Percentiles rank a stretch among this genome's conserved stretches.
These are phyloP conservation scores for Nibea coibor DNA, from an alignment of 2,113 vertebrate species.

Conservation along the genomic window DNA sequence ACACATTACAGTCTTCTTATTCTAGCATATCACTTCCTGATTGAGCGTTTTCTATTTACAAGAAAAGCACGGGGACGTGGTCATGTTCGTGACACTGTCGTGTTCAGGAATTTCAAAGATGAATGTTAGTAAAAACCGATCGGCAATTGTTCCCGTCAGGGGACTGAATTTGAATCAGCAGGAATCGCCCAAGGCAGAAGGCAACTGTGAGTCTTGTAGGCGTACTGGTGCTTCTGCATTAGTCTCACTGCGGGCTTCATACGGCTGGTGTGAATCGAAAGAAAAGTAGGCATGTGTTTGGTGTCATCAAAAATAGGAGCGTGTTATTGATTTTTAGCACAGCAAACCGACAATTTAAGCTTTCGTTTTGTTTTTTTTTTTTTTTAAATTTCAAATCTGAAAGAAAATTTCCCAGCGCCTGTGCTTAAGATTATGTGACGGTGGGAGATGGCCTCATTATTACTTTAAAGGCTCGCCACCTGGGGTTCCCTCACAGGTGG, in stretches of 20 bases:
- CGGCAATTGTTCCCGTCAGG: slow-evolving; percentile 31
- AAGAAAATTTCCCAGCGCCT: slow-evolving; percentile 5
- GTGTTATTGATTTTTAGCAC: slow-evolving; percentile 42
- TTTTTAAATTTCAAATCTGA: slow-evolving; percentile 4
- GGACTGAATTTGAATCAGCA: slow-evolving; percentile 45
- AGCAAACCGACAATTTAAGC: slow-evolving; percentile 17
- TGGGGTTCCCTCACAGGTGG: slow-evolving; percentile 60
- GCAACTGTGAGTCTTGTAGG: slow-evolving; percentile 43
- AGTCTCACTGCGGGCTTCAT: slow-evolving; percentile 42
- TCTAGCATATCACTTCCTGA: background rate
- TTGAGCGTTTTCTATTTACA: slow-evolving; percentile 11
- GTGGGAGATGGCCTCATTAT: slow-evolving; percentile 64
- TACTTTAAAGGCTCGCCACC: slow-evolving; percentile 61
- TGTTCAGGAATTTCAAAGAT: slow-evolving; percentile 15
- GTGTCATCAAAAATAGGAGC: slow-evolving; percentile 2
- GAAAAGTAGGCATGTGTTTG: slow-evolving; percentile 25
- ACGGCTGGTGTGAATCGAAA: slow-evolving; percentile 11
- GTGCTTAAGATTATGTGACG: slow-evolving; percentile 23
- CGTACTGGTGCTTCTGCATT: slow-evolving; percentile 47
- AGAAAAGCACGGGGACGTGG: slow-evolving; percentile 7
- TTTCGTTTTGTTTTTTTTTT: too few species aligned
- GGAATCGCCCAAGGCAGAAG: slow-evolving; percentile 47
- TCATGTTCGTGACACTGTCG: slow-evolving; percentile 8
- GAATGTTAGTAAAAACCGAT: slow-evolving; percentile 41
- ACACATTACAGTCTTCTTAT: slow-evolving; percentile 5